Evolutionary conservation across 2,113 vertebrate species (phyloP).

Genomic region (Pteropus alecto): DNA sequence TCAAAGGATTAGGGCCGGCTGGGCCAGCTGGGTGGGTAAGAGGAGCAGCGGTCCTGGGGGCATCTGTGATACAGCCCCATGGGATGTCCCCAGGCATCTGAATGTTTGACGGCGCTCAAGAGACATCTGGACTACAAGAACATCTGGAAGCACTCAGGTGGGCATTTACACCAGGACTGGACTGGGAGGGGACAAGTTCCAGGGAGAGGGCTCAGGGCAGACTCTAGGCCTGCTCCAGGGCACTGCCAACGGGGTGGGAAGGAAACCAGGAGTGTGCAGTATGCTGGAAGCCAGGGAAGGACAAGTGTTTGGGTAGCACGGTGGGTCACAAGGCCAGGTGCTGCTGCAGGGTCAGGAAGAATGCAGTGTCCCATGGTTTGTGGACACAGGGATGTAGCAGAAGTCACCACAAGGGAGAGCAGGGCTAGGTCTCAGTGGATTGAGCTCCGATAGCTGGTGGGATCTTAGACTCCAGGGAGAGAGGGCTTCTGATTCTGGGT

Average conservation of each 20-base stretch:
- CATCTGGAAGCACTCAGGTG: neutral
- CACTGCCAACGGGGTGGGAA: neutral
- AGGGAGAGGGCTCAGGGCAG: neutral
- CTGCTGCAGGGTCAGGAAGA: neutral
- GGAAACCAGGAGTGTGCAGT: neutral
- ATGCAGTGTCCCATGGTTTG: neutral
- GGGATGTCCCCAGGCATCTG: neutral
- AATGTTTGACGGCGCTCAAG: neutral
- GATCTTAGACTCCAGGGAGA: neutral
- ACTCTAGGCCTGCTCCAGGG: neutral
- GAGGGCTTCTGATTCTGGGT: neutral
- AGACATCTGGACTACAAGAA: neutral
- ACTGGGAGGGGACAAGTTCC: too few relatives aligned
- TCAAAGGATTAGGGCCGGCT: neutral
- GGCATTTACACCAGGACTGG: neutral
- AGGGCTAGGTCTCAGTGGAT: neutral
- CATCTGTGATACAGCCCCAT: neutral
- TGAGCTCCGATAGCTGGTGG: too few relatives aligned
- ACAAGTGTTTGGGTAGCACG: too few relatives aligned
- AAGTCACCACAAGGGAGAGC: neutral
- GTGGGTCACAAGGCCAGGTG: neutral
- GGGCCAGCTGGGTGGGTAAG: neutral
- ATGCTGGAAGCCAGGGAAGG: neutral
- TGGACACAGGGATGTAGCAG: neutral
- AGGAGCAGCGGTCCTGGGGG: too few relatives aligned